Evolutionary conservation across 2,797 vertebrate species (phyloP), one percentile per base, ranked within the genome.

Genomic region (Schizopygopsis pylzovi): DNA sequence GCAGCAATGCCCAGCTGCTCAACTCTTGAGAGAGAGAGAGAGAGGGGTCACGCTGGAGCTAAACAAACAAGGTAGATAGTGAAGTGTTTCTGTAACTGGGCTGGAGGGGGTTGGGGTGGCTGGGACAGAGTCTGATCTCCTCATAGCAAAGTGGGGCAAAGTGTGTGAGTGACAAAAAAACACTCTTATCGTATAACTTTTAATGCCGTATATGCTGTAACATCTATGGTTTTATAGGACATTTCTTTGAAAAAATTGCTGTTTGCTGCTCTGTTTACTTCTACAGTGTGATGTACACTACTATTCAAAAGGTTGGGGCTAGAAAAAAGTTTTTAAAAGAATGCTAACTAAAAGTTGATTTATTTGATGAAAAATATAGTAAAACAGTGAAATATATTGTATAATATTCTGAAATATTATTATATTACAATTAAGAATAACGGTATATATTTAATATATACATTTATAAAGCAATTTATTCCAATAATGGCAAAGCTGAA

Each of bases 31-130:
- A n/a, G n/a, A n/a, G 52, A 37, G 81, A 87, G 82, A 71, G 82
- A 47, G 56, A 83, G 72, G 78, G 39, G 87, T 90, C 87, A 85
- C 59, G 73, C 82, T 61, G 80, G 72, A 89, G 87, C 79, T 89
- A 90, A 90, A 86, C 84, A 89, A 88, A 88, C 85, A 81, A 72
- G 79, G 81, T 71, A 79, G 80, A 81, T 81, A 67, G 84, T 87
- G 85, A 90, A 80, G 78, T 65, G 84, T 81, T 85, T 73, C 84
- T 65, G 68, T 86, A 87, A 81, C 84, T 59, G 37, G 49, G 71
- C 68, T 70, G 77, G 83, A 82, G 78, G 88, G 87, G 78, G 71
- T 59, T 61, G 63, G 76, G 83, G 78, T 75, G 81, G 79, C 78
- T 67, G 75, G 71, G 54, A 86, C 67, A 47, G 33, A 70, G 77